Conservation (phyloP, 2,888 invertebrate species). For the Drosophila paramelanica region DNA sequence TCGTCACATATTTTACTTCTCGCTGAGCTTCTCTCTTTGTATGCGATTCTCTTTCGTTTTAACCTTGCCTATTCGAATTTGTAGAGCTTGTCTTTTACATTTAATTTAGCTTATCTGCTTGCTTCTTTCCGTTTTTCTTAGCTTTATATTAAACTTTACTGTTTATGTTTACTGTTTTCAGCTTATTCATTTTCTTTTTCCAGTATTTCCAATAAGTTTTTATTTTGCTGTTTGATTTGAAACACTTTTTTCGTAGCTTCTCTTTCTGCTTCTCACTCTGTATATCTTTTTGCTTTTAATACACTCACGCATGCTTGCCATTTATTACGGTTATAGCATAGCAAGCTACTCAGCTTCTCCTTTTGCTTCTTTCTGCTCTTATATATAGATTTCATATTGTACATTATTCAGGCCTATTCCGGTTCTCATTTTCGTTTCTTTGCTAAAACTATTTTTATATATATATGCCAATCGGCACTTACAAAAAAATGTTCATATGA, state of each 20-base stretch:
- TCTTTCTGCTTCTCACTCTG: neutral
- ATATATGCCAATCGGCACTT: constrained; percentile 33
- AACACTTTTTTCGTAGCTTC: neutral
- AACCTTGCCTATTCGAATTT: too few relatives aligned
- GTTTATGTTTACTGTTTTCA: too few relatives aligned
- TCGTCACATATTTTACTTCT: neutral
- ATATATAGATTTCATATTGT: neutral
- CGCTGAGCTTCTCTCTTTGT: neutral
- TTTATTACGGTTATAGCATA: too few relatives aligned
- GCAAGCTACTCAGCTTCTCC: neutral
- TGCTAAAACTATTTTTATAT: constrained; percentile 21
- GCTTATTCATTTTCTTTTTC: neutral
- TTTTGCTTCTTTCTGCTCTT: neutral
- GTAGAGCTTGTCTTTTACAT: too few relatives aligned
- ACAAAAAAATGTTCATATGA: constrained; percentile 13
- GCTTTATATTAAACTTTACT: too few relatives aligned
- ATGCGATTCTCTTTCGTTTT: too few relatives aligned
- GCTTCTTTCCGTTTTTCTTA: too few relatives aligned
- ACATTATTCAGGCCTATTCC: constrained; percentile 12
- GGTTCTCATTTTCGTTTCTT: constrained; percentile 8
- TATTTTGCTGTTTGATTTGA: neutral
- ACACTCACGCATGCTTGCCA: too few relatives aligned
- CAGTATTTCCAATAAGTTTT: neutral
- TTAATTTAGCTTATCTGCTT: too few relatives aligned
- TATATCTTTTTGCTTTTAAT: neutral